These are phyloP conservation scores for Syngnathus rostellatus DNA, from an alignment of 2,797 vertebrate species.

Conservation along the genomic window DNA sequence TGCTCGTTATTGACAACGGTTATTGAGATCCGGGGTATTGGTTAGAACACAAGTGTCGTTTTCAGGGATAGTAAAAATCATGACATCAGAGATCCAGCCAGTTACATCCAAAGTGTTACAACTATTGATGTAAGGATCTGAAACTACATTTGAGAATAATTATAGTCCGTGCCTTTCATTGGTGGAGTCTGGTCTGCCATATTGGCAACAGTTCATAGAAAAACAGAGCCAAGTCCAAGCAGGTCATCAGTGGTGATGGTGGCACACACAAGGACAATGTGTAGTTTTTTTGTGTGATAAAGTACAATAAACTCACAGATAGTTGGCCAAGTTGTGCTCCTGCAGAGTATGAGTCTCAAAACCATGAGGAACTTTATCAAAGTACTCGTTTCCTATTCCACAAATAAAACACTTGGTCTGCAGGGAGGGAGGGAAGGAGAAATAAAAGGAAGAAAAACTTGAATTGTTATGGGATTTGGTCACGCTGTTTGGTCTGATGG, in stretches of 20 bases:
- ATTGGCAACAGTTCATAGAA: too few species aligned
- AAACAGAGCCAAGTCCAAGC: not conserved
- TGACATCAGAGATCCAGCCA: slow-evolving; percentile 10
- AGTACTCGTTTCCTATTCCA: slow-evolving; percentile 71
- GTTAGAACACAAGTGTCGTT: not conserved
- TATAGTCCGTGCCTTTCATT: too few species aligned
- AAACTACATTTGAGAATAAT: not conserved
- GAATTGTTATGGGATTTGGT: not conserved
- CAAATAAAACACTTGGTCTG: slow-evolving; percentile 76
- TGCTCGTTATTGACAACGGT: not conserved
- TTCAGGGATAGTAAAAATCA: too few species aligned
- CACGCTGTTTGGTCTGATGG: not conserved
- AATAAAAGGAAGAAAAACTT: not conserved
- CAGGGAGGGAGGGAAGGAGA: slow-evolving; percentile 22
- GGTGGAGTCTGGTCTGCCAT: too few species aligned
- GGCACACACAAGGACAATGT: slow-evolving; percentile 5
- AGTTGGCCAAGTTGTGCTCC: slow-evolving; percentile 75
- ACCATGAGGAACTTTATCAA: slow-evolving; percentile 68
- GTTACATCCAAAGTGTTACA: not conserved
- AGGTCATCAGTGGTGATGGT: not conserved
- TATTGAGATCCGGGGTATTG: not conserved
- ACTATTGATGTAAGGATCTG: slow-evolving; percentile 15
- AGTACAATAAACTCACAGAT: slow-evolving; percentile 62
- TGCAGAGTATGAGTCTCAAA: slow-evolving; percentile 72
- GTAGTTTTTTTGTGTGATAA: not conserved